A percentile compares a stretch with the other conserved stretches of the same genome.
Evolutionary conservation across 2,888 invertebrate genomes (phyloP).

Genomic region (Amphipoea oculea): DNA sequence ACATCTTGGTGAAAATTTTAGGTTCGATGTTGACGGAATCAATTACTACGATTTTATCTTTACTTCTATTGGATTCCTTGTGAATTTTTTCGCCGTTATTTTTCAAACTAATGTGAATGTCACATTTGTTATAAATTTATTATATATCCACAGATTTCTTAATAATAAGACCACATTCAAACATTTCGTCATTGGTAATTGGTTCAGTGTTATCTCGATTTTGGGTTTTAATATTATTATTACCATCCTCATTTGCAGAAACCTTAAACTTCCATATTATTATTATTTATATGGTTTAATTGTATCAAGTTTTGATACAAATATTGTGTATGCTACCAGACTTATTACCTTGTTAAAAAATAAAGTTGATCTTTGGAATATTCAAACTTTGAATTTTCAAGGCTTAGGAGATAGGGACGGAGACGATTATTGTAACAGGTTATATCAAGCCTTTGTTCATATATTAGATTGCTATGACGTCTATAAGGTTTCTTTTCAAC

Average conservation of each 20-base stretch:
- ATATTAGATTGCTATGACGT: constrained; percentile 32
- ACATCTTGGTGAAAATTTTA: background rate
- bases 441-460: constrained; percentile 23
- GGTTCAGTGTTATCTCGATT: constrained; percentile 7
- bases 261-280: background rate
- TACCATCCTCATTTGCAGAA: background rate
- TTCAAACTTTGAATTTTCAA: background rate
- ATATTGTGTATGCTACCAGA: constrained; percentile 26
- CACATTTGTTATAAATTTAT: constrained; percentile 11
- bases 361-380: constrained; percentile 45
- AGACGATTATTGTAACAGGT: background rate
- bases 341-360: constrained; percentile 27
- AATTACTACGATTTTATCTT: background rate
- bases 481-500: constrained; percentile 18
- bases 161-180: constrained; percentile 9
- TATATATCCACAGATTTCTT: constrained; percentile 15
- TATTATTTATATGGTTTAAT: constrained; percentile 3
- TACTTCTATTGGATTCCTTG: background rate
- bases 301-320: constrained; percentile 5
- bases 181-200: constrained; percentile 20
- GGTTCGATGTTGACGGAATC: background rate
- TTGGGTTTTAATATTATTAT: background rate
- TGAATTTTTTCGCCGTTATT: background rate
- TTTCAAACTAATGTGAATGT: constrained; percentile 7
- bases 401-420: background rate